Evolutionary conservation across 2,113 vertebrate genomes (phyloP), one percentile per base, ranked within the genome.

Genomic region (Menidia beryllina): DNA sequence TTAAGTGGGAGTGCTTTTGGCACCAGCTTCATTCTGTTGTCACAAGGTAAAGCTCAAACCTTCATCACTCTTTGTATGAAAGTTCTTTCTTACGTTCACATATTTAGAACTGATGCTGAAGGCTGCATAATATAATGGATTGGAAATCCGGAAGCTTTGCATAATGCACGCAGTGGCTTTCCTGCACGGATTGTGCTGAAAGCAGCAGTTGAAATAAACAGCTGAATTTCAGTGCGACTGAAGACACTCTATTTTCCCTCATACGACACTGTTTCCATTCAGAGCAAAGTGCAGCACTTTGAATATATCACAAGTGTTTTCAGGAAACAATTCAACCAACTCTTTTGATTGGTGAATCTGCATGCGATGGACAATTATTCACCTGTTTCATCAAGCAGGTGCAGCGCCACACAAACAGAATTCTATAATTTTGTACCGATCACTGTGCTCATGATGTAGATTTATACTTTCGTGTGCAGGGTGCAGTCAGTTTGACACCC

Each of bases 131-230:
- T 17, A 45, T 17, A 62, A 38, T 23, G 27, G 45, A 52, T 58
- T 39, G 57, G 34, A 59, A 15, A 54, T 59, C 21, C 36, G 43
- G 4, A 54, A 55, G 49, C 53, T 72, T 55, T 50, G 26, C 36
- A 69, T 69, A 56, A 3, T 38, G 17, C 13, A 52, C 50, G 19
- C 15, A 34, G 41, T 43, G 15, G 41, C 41, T 43, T 43, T 45
- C 13, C 1, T 1, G 17, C 17, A 45, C 6, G 17, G 41, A 45
- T 45, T 19, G 41, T 15, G 15, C 41, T 5, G 5, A 66, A 43
- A 69, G 11, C 49, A 65, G 43, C 10, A 47, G 25, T 14, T 36
- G 3, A 45, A 59, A 15, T 48, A 45, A 45, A 45, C 41, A 43
- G 13, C 38, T 25, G 30, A 47, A 47, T 73, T 45, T 47, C 15